A percentile compares a stretch with the other conserved stretches of the same genome.
phyloP scores from a whole-genome alignment of 53 echinoderm and acorn worm genomes.

The Antedon mediterranea region DNA sequence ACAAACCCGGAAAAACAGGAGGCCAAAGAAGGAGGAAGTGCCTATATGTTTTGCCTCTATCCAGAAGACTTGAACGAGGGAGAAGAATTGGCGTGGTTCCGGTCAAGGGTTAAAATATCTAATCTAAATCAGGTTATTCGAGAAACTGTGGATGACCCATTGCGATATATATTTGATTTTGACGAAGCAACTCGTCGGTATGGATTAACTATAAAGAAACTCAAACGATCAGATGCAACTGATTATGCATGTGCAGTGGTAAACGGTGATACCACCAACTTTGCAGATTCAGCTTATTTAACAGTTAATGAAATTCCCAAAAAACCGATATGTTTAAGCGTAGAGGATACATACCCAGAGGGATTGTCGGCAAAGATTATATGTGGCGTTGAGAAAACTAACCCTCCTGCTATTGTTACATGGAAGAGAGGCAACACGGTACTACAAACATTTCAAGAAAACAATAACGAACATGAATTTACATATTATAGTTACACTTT shows the following conservation, averaged over 20 bases:
- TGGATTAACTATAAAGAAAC: neutral
- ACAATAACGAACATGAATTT: neutral
- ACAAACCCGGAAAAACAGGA: neutral
- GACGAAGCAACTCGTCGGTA: neutral
- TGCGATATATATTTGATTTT: neutral
- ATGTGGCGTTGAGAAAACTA: neutral
- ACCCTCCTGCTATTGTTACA: neutral
- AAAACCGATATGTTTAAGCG: neutral
- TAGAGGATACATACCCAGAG: neutral
- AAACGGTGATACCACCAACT: neutral
- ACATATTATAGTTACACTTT: neutral
- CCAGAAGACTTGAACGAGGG: neutral
- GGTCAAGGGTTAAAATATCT: neutral
- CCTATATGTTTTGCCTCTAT: neutral
- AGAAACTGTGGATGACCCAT: neutral
- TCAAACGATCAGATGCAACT: neutral
- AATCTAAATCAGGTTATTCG: neutral
- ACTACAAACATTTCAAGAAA: neutral
- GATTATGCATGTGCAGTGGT: neutral
- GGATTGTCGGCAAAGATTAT: neutral
- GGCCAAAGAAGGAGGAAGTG: neutral
- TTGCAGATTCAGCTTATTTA: neutral
- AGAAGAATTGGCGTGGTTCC: neutral
- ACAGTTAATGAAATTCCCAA: neutral
- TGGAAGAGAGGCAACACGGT: neutral